Evolutionary conservation across 2,797 vertebrate species (phyloP), one percentile per base, ranked within the genome.

Genomic region (Pseudopleuronectes americanus): DNA sequence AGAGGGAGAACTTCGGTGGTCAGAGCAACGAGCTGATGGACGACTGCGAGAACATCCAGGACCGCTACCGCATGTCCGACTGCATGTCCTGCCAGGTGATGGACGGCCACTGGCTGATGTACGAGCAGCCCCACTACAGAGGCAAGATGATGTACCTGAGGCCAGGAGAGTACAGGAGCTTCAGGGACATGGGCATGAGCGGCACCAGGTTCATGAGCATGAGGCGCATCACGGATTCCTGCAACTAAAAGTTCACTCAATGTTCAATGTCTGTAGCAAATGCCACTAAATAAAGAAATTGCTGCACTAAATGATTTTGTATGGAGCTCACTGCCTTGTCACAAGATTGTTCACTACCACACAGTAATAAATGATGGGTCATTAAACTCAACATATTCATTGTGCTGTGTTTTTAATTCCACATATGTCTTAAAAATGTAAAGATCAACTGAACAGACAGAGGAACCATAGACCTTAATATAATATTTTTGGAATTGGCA

Each of bases 91-190:
- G 90, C 73, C 4, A 87, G 5, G 83, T 80, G 81, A 85, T 79
- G 78, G 84, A 86, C 8, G 84, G 82, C 31, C 84, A 91, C 69
- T 93, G 91, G 90, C 80, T 92, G 71, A 78, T 90, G 89, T 92
- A 89, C 22, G 91, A 92, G 72, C 90, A 92, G 48, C 33, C 92
- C 72, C 55, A 90, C 36, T 93, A 62, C 86, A 91, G 81, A 77
- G 92, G 91, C 79, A 92, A 10, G 78, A 83, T 81, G 89, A 81
- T 83, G 81, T 91, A 92, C 87, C 23, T 92, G 76, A 87, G 85
- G 65, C 90, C 89, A 0, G 89, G 92, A 64, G 92, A 93, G 82
- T 91, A 87, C 83, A 90, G 79, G 82, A 91, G 19, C 81, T 92
- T 87, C 86, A 89, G 86, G 14, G 86, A 93, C 10, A 86, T 91